phyloP scores from a whole-genome alignment of 2,888 invertebrate species.

The Dinocampus coccinellae region DNA sequence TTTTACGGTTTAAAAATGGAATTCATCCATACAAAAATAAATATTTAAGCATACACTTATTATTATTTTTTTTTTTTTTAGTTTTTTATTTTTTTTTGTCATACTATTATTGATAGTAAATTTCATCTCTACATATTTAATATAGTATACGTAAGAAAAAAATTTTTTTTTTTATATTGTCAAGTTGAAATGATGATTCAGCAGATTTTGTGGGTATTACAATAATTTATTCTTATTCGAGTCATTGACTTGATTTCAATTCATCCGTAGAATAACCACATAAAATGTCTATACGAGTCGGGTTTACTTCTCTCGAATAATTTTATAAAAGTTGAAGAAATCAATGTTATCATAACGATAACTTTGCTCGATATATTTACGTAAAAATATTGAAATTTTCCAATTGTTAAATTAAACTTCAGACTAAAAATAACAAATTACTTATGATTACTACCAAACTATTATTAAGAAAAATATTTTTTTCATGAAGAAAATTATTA shows the following conservation, averaged over 20 bases:
- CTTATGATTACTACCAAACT: too few species aligned
- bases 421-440: too few species aligned
- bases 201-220: conserved; percentile 1
- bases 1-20: too few species aligned
- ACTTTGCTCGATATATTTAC: conserved; percentile 23
- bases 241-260: conserved; percentile 48
- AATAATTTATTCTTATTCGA: conserved; percentile 36
- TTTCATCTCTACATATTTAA: too few species aligned
- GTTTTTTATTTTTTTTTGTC: not conserved
- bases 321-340: conserved; percentile 44
- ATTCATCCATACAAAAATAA: too few species aligned
- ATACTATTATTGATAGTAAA: too few species aligned
- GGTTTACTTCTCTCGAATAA: conserved; percentile 41
- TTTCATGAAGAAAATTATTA: too few species aligned
- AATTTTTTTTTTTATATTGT: not conserved
- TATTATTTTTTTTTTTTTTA: not conserved
- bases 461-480: too few species aligned
- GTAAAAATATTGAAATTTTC: not conserved
- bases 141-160: not conserved
- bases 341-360: conserved; percentile 34
- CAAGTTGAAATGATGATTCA: conserved; percentile 12
- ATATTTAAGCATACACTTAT: too few species aligned
- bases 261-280: conserved; percentile 40
- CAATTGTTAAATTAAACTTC: not conserved
- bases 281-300: conserved; percentile 42